phyloP scores from a whole-genome alignment of 1,140 invertebrate genomes.

The Orussus abietinus region DNA sequence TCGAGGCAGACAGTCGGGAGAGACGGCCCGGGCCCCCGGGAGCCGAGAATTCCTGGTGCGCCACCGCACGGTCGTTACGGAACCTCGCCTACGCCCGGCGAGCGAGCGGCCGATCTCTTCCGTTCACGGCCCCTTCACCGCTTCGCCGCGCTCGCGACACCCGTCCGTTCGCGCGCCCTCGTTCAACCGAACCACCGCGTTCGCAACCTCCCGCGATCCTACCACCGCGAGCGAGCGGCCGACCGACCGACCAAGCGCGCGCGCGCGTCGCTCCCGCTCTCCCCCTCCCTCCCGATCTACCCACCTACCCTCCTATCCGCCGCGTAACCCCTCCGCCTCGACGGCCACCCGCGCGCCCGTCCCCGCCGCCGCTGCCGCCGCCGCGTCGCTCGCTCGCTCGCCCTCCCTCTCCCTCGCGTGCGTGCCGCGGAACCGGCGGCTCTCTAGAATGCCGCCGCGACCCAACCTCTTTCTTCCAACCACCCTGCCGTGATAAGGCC shows the following conservation, averaged over 20 bases:
- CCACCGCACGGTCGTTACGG: slow-evolving; percentile 42
- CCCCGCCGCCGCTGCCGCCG: slow-evolving; percentile 18
- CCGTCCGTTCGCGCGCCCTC: slow-evolving; percentile 37
- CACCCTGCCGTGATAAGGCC: too few relatives aligned
- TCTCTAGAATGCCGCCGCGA: too few relatives aligned
- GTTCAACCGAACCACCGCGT: slow-evolving; percentile 35
- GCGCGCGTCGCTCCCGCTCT: slow-evolving; percentile 14
- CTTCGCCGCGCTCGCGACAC: slow-evolving; percentile 16
- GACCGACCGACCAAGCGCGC: too few relatives aligned
- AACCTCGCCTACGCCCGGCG: slow-evolving; percentile 47
- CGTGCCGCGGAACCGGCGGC: too few relatives aligned
- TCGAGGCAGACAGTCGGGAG: slow-evolving; percentile 24
- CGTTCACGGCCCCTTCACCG: slow-evolving; percentile 35
- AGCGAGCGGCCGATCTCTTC: slow-evolving; percentile 12
- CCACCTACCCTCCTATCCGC: slow-evolving; percentile 20
- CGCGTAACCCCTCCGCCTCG: slow-evolving; percentile 17
- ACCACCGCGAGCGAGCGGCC: slow-evolving; percentile 24
- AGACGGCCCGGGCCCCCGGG: slow-evolving; percentile 8
- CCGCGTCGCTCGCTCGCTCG: slow-evolving; percentile 13
- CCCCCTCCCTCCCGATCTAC: slow-evolving; percentile 15
- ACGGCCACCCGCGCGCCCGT: slow-evolving; percentile 17
- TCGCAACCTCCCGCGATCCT: slow-evolving; percentile 24
- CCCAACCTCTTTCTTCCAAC: too few relatives aligned
- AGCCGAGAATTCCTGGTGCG: slow-evolving; percentile 25
- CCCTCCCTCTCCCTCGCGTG: slow-evolving; percentile 12